Conservation (phyloP, 2,113 vertebrate species). For the Collichthys lucidus region DNA sequence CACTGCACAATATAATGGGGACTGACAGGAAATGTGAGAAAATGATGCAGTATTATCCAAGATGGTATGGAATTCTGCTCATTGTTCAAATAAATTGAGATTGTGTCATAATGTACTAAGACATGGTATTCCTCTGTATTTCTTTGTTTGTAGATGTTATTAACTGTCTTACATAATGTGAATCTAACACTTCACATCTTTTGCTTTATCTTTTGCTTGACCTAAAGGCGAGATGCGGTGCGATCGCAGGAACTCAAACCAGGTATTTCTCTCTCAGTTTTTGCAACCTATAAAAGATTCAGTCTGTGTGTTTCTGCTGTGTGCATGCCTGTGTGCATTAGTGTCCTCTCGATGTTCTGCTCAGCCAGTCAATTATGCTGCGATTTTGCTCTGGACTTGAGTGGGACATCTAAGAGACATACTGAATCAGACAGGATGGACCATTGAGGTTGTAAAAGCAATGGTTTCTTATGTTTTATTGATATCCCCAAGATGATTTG, state of each 20-base stretch:
- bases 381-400: conserved; percentile 21
- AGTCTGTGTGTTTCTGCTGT: not conserved
- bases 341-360: conserved; percentile 9
- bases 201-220: conserved; percentile 38
- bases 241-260: conserved; percentile 53
- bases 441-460: conserved; percentile 58
- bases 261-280: conserved; percentile 46
- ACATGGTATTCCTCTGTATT: not conserved
- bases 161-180: not conserved
- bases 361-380: not conserved
- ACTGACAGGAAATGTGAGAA: conserved; percentile 30
- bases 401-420: conserved; percentile 39
- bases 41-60: conserved; percentile 1
- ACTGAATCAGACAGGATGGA: conserved; percentile 61
- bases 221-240: conserved; percentile 50
- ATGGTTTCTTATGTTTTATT: conserved; percentile 75
- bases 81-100: conserved; percentile 9
- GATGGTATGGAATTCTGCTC: conserved; percentile 6
- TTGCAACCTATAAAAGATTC: not conserved
- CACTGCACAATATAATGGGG: conserved; percentile 24
- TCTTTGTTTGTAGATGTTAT: not conserved
- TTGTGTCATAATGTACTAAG: not conserved
- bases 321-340: conserved; percentile 12
- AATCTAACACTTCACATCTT: conserved; percentile 5
- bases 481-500: conserved; percentile 72